Conservation (phyloP, 2,113 vertebrate genomes). For the Leuciscus idus region DNA sequence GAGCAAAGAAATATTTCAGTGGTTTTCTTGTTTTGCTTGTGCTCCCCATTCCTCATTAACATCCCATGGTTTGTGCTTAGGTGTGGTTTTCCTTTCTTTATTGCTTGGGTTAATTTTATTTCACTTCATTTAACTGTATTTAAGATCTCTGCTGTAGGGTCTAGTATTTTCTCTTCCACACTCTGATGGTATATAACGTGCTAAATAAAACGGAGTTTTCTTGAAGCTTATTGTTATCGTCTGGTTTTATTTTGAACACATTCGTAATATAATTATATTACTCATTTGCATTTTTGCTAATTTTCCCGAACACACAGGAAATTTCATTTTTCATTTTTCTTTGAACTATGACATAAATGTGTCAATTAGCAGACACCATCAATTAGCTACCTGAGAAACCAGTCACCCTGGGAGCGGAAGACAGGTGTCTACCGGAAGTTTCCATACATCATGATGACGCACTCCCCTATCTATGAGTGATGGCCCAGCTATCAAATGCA, state of each 20-base stretch:
- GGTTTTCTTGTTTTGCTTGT: conserved; percentile 28
- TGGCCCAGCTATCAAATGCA: conserved; percentile 26
- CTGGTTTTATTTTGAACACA: neutral
- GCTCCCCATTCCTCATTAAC: neutral
- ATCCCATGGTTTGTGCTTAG: neutral
- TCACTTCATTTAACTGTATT: conserved; percentile 6
- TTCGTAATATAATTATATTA: neutral
- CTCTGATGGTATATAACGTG: conserved; percentile 40
- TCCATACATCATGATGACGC: neutral
- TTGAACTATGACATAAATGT: neutral
- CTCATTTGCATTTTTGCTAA: neutral
- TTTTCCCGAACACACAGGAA: neutral
- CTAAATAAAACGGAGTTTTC: conserved; percentile 13
- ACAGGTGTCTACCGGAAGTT: neutral
- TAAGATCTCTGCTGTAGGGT: neutral
- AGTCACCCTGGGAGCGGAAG: neutral
- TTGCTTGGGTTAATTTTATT: conserved; percentile 42
- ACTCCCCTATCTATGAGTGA: neutral
- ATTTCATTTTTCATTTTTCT: too few species aligned
- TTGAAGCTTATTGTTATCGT: neutral
- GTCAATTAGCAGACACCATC: neutral
- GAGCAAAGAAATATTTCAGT: conserved; percentile 40
- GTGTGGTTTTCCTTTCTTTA: conserved; percentile 10
- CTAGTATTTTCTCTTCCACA: conserved; percentile 37
- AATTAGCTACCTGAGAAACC: neutral